Base-by-base conservation (phyloP, 1,140 invertebrate species). In the Adoxophyes honmai region DNA sequence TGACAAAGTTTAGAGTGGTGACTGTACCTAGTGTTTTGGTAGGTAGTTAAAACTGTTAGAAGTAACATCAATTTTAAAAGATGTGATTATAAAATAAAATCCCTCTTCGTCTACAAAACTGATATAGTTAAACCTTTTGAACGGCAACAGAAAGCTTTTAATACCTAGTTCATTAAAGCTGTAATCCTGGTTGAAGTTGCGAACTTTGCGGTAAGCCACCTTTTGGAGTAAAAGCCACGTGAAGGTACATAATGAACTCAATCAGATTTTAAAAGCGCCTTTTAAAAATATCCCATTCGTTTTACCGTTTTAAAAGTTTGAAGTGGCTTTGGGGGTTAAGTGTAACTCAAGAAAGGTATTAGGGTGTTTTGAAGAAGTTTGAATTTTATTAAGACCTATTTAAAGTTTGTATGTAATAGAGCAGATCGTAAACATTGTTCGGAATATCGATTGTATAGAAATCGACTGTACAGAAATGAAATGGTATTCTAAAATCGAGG, bases 131-230 rank as follows among this genome's bases (percentile, higher is more conserved):
- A 44, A 48, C 11, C 21, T 48, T 48, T 48, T 5, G 42, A 48
- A 18, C 8, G 10, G 16, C 16, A 33, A 33, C 42, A 33, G 28
- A 44, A 48, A 48, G n/a, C 42, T 48, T 28, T 48, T 48, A 28
- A 48, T 33, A 48, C 42, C 21, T 48, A 48, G 42, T 48, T 48
- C 18, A 48, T 48, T 48, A 48, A 13, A 48, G 21, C 42, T n/a
- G 42, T 48, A 48, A 48, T 48, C 42, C 42, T 28, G 42, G 42
- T 48, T 48, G 42, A 48, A 48, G 42, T 48, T 33, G 11, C 42
- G 16, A 48, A 48, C 16, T 48, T 48, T 48, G 42, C 42, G 42
- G 42, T 33, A 48, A 48, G 42, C 42, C 11, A 48, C 42, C 42
- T 48, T 48, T 48, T 48, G 42, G 28, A 48, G 42, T 48, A 28